A percentile compares a stretch with the other conserved stretches of the same genome.
phyloP scores from a whole-genome alignment of 1,140 invertebrate genomes.

The Littorina saxatilis region DNA sequence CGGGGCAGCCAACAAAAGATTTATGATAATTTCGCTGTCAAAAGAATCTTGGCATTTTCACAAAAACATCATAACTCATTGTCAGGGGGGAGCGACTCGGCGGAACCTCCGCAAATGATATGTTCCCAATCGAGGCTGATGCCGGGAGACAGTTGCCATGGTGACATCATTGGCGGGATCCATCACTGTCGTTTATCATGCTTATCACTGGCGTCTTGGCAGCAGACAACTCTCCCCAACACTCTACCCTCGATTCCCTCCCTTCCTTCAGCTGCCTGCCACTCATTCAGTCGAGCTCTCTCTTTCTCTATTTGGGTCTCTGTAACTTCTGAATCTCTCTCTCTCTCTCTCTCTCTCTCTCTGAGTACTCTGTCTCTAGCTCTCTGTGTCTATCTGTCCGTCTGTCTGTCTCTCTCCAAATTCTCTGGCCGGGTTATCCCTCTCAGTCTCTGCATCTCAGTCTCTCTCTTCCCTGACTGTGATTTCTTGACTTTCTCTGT shows the following conservation, averaged over 20 bases:
- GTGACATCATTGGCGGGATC: constrained; percentile 59
- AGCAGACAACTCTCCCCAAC: constrained; percentile 33
- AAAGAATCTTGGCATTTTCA: constrained; percentile 55
- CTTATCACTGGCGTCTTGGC: too few species aligned
- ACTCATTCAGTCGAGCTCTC: background rate
- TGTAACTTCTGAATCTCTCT: background rate
- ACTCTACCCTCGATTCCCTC: constrained; percentile 24
- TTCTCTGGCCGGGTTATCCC: too few species aligned
- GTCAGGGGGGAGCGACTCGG: constrained; percentile 50
- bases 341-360: background rate
- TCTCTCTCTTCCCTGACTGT: background rate
- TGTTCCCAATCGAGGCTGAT: constrained; percentile 51
- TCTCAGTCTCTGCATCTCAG: background rate
- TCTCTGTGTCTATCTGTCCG: too few species aligned
- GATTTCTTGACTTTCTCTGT: background rate
- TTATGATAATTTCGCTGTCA: constrained; percentile 66
- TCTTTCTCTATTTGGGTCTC: background rate
- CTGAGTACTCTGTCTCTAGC: background rate
- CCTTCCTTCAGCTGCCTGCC: background rate
- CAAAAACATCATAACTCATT: constrained; percentile 64
- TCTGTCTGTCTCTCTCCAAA: too few species aligned
- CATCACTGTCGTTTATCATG: constrained; percentile 64
- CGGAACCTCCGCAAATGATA: constrained; percentile 53
- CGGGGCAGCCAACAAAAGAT: too few species aligned
- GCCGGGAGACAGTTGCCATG: constrained; percentile 63